Base-by-base conservation (phyloP, 1,140 invertebrate genomes). In the Trichonephila clavipes region DNA sequence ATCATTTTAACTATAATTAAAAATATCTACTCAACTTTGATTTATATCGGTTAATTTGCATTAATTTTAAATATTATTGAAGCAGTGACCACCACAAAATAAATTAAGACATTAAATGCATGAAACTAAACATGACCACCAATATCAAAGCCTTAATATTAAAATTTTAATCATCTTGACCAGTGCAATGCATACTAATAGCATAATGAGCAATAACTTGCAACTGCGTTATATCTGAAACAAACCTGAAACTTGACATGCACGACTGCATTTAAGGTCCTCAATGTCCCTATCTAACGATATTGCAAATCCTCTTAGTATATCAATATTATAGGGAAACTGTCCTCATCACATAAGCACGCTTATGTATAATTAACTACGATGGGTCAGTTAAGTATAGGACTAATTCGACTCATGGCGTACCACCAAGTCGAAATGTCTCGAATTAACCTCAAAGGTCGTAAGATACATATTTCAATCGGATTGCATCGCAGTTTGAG, bases 391-490 rank as follows among this genome's bases (percentile, higher is more conserved):
- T 88, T 64, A 40, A 88, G 61, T 88, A 24, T 88, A 18, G 7
- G 19, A 88, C 61, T 88, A 88, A 21, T 58, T 19, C 59, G 51
- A 21, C 85, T 87, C 16, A 16, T 64, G 40, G 18, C 34, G 61
- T 58, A 44, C 44, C 58, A 58, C 58, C 34, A 64, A 88, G 24
- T 62, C 59, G 86, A 88, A 88, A 62, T 64, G 86, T 88, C 34
- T 58, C 86, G 21, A 21, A 64, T 62, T 88, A 64, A 64, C 59
- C 86, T 61, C 34, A 44, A 24, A 64, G 86, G 59, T 64, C 59
- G 21, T 66, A 19, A 21, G 59, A 88, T 88, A 58, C 59, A 88
- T 88, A 62, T 88, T 88, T 88, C 86, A 88, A 88, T 88, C 86
- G 59, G 59, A 88, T 64, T 88, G 34, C 24, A 28, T 6, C 86